Evolutionary conservation across 2,113 vertebrate species (phyloP).

Genomic region (Dipodomys ordii): DNA sequence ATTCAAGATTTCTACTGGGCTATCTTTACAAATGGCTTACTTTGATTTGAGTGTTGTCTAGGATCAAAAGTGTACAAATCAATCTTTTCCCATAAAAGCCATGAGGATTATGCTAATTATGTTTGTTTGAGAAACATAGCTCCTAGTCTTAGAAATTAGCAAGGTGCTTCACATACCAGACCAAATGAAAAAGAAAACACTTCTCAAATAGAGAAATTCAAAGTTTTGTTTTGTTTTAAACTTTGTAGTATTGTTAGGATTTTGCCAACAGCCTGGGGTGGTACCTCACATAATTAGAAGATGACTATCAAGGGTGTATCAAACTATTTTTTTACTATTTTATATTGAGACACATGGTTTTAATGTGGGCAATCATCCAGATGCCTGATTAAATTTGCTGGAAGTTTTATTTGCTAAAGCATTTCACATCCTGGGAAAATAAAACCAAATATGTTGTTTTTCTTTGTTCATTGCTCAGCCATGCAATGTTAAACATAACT

Average conservation of each 20-base stretch:
- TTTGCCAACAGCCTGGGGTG: conserved; percentile 38
- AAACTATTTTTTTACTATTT: conserved; percentile 70
- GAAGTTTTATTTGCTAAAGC: conserved; percentile 69
- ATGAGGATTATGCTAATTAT: not conserved
- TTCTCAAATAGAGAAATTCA: not conserved
- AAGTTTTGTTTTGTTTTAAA: not conserved
- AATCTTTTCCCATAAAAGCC: not conserved
- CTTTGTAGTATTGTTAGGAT: not conserved
- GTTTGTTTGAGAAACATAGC: not conserved
- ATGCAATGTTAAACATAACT: conserved; percentile 73
- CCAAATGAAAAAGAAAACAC: not conserved
- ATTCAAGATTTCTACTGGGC: conserved; percentile 6
- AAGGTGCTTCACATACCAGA: not conserved
- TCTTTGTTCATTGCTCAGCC: conserved; percentile 79
- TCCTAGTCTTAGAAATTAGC: not conserved
- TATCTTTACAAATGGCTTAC: not conserved
- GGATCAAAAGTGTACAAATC: not conserved
- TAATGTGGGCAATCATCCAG: conserved; percentile 70
- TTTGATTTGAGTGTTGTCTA: not conserved
- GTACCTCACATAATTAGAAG: conserved; percentile 46
- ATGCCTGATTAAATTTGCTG: conserved; percentile 67
- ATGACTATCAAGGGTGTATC: conserved; percentile 60
- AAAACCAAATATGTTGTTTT: conserved; percentile 76
- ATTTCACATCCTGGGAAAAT: conserved; percentile 80
- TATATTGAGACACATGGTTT: conserved; percentile 58